Conservation (phyloP, 2,113 vertebrate species). For the Myxocyprinus asiaticus region DNA sequence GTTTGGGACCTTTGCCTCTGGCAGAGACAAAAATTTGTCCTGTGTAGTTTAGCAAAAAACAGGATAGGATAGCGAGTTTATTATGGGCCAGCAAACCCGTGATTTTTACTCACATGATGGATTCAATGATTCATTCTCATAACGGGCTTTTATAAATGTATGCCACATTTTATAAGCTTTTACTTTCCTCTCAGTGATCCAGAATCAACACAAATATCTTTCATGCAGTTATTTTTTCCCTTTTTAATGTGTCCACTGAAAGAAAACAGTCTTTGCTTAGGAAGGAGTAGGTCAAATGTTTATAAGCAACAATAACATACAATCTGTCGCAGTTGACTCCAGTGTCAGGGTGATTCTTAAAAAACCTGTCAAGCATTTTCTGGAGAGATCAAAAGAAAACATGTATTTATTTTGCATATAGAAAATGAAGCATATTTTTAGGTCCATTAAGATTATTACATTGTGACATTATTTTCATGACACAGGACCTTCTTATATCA, state of each 20-base stretch:
- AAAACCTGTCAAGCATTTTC: background rate
- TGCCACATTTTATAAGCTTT: conserved; percentile 26
- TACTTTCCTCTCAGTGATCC: conserved; percentile 19
- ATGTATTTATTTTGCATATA: too few relatives aligned
- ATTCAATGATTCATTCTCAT: background rate
- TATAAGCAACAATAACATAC: conserved; percentile 19
- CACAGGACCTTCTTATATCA: too few relatives aligned
- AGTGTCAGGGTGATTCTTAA: background rate
- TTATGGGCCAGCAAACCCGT: conserved; percentile 4
- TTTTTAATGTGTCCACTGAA: conserved; percentile 23
- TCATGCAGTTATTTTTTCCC: background rate
- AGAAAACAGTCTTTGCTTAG: conserved; percentile 5
- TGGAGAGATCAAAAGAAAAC: background rate
- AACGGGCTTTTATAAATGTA: conserved; percentile 1
- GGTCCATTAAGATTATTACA: too few relatives aligned
- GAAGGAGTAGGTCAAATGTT: conserved; percentile 22
- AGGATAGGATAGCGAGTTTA: background rate
- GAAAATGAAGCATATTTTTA: too few relatives aligned
- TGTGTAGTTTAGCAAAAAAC: background rate
- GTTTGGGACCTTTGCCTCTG: background rate
- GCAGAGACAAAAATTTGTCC: conserved; percentile 3
- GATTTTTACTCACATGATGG: conserved; percentile 39
- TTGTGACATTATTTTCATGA: too few relatives aligned
- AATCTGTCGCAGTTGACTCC: conserved; percentile 8
- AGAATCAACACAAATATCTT: conserved; percentile 36